These are phyloP conservation scores for Taeniopygia guttata DNA, from an alignment of 2,797 vertebrate genomes.

Conservation along the genomic window DNA sequence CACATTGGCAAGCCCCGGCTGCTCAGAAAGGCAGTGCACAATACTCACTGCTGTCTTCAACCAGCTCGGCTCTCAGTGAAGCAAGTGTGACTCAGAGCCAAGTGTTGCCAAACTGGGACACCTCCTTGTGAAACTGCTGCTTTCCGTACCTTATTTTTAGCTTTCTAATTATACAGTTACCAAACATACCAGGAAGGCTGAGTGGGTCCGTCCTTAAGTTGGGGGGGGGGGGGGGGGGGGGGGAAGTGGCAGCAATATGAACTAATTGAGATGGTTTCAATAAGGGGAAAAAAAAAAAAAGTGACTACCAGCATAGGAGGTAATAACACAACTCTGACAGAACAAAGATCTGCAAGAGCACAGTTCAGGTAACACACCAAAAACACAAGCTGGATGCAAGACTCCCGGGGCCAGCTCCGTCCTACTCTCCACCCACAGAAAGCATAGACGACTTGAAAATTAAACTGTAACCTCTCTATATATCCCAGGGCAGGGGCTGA, in stretches of 20 bases:
- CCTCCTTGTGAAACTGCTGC: slow-evolving; percentile 3
- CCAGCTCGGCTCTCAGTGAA: neutral
- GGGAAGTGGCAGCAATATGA: neutral
- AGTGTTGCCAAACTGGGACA: neutral
- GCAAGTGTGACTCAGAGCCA: neutral
- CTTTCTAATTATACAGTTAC: slow-evolving; percentile 27
- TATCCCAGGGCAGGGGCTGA: slow-evolving; percentile 1
- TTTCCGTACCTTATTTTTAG: slow-evolving; percentile 10
- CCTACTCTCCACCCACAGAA: neutral
- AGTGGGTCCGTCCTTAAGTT: neutral
- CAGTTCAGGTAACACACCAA: neutral
- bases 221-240: accelerated
- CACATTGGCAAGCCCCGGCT: accelerated
- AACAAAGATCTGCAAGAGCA: neutral
- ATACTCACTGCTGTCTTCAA: neutral
- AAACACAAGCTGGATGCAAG: neutral
- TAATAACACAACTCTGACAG: neutral
- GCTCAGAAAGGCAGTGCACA: neutral
- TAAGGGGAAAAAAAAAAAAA: neutral
- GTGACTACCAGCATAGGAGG: neutral
- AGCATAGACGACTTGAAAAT: neutral
- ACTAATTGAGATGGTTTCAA: neutral
- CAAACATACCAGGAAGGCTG: slow-evolving; percentile 11
- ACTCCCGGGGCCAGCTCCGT: neutral
- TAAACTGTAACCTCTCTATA: neutral